Percentiles rank a stretch among this genome's conserved stretches.
phyloP scores from a whole-genome alignment of 2,113 vertebrate genomes.

The Ploceus nigricollis region DNA sequence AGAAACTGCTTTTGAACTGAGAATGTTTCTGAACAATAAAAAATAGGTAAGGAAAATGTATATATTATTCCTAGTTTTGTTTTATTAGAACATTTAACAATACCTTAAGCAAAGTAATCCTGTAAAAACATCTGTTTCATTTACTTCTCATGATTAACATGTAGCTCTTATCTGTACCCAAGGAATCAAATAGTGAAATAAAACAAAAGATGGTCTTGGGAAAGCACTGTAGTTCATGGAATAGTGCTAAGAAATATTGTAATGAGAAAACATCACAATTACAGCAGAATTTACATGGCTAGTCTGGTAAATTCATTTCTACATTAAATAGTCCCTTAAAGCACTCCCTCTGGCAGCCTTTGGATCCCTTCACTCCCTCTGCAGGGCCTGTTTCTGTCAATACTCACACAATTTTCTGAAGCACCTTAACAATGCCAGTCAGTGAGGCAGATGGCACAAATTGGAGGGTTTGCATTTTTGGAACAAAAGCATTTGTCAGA shows the following conservation, averaged over 20 bases:
- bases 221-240: not conserved
- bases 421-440: not conserved
- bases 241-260: not conserved
- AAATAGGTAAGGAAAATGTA: not conserved
- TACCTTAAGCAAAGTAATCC: not conserved
- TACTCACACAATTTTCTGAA: not conserved
- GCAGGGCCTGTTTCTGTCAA: not conserved
- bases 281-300: not conserved
- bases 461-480: rapidly evolving
- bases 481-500: not conserved
- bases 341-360: rapidly evolving
- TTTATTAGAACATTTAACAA: not conserved
- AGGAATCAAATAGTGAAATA: not conserved
- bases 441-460: not conserved
- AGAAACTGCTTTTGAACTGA: not conserved
- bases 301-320: not conserved
- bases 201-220: not conserved
- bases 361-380: not conserved
- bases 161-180: not conserved
- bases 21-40: not conserved
- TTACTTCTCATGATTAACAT: not conserved
- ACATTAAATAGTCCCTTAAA: not conserved
- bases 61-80: not conserved
- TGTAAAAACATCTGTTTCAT: not conserved
- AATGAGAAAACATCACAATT: not conserved